Evolutionary conservation across 1,140 invertebrate genomes (phyloP).

Genomic region (Metaphire vulgaris): DNA sequence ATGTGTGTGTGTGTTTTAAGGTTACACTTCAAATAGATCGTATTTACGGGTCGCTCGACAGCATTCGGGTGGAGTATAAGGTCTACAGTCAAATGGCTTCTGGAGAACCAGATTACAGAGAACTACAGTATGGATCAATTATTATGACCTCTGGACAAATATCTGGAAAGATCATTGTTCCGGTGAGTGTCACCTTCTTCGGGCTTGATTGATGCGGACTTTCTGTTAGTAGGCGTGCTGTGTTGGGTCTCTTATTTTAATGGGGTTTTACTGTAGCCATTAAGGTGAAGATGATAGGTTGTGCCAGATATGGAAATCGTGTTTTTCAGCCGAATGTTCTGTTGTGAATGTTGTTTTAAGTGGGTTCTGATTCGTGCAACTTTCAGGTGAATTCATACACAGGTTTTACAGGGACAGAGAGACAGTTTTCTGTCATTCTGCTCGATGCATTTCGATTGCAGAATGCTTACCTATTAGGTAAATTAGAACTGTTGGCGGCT

Average conservation of each 20-base stretch:
- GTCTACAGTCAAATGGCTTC: conserved; percentile 35
- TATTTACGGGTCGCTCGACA: conserved; percentile 41
- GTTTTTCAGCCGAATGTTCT: too few species aligned
- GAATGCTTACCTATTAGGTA: neutral
- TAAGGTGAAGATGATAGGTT: too few species aligned
- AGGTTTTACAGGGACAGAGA: neutral
- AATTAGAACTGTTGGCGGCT: neutral
- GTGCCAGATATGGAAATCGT: too few species aligned
- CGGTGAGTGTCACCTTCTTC: conserved; percentile 32
- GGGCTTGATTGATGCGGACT: too few species aligned
- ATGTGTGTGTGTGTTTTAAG: too few species aligned
- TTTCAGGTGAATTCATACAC: neutral
- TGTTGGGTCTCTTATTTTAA: too few species aligned
- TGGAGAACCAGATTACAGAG: conserved; percentile 35
- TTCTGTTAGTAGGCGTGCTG: too few species aligned
- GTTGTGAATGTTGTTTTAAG: too few species aligned
- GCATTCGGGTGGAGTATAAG: conserved; percentile 38
- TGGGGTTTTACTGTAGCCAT: too few species aligned
- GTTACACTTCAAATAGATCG: conserved; percentile 39
- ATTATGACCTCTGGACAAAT: conserved; percentile 38
- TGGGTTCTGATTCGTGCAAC: too few species aligned
- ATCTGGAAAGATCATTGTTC: conserved; percentile 35
- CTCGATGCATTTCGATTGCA: neutral
- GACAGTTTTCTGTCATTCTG: neutral
- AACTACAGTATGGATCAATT: conserved; percentile 34